Evolutionary conservation across 2,797 vertebrate genomes (phyloP).

Genomic region (Pogoniulus pusillus): DNA sequence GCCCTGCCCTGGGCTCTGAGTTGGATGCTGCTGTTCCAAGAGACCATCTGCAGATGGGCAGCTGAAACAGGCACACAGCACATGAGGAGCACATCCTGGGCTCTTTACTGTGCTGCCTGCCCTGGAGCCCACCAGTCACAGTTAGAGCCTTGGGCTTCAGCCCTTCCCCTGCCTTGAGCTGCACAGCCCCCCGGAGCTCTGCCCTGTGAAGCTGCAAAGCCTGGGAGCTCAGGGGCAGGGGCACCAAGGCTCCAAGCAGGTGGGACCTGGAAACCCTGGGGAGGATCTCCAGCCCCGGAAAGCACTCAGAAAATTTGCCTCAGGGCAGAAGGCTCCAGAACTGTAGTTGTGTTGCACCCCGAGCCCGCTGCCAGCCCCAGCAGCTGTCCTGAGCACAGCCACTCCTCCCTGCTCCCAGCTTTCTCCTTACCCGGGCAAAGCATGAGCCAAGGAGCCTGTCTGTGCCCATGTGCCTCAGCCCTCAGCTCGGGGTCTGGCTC

Average conservation of each 20-base stretch:
- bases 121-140: background rate
- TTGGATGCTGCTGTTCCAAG: background rate
- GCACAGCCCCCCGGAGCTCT: background rate
- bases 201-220: background rate
- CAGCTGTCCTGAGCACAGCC: conserved; percentile 26
- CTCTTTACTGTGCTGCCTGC: background rate
- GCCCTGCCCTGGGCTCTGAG: background rate
- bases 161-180: background rate
- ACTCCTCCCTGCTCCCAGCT: conserved; percentile 45
- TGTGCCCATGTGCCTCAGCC: background rate
- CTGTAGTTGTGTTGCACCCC: background rate
- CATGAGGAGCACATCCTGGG: background rate
- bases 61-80: background rate
- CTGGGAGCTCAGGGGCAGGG: background rate
- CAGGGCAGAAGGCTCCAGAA: background rate
- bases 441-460: conserved; percentile 31
- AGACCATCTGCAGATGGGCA: background rate
- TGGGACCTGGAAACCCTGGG: background rate
- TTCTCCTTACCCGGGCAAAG: conserved; percentile 25
- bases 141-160: background rate
- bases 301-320: background rate
- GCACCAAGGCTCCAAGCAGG: background rate
- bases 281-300: background rate
- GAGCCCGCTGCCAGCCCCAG: too few species aligned
- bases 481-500: background rate